Evolutionary conservation across 2,888 invertebrate genomes (phyloP), one percentile per base, ranked within the genome.

Genomic region (Drosophila monieri): DNA sequence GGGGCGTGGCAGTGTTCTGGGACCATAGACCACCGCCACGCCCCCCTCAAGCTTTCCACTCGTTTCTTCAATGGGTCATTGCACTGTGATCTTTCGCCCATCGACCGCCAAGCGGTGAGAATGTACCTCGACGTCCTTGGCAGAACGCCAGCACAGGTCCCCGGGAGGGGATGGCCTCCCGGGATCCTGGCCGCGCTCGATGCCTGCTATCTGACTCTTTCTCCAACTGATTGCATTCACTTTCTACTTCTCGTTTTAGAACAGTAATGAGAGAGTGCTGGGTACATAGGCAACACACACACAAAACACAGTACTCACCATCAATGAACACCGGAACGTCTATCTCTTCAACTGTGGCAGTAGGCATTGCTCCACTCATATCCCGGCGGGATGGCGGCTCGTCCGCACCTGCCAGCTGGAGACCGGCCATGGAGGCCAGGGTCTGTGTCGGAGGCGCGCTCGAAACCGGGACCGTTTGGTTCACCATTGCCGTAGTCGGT

Each of bases 331-430:
- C 90, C 88, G 90, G 89, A 89, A 90, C 90, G 78, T 90, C 86
- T 80, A 90, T 89, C 89, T 89, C 90, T 90, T 90, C 90, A 90
- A 90, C 90, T 90, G 89, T 89, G 86, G 90, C 90, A 90, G 89
- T 88, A 88, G 89, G 89, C 90, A 89, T 90, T 90, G 89, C 90
- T 90, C 90, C 90, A 90, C 90, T 90, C 89, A 90, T 83, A 88
- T 85, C 90, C 90, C 66, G 77, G 78, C 58, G 84, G 81, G 80
- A 81, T 76, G 78, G 80, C 85, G 47, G 69, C 85, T 77, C 80
- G 71, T 90, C 88, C 78, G 81, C 81, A 89, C 86, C 85, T 88
- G 90, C 85, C 79, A 90, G 80, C 83, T 89, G 89, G 81, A 89
- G 84, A 73, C 89, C 90, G 79, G 89, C 89, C 89, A 89, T 89